phyloP scores from a whole-genome alignment of 2,113 vertebrate genomes.

The Furnarius figulus region DNA sequence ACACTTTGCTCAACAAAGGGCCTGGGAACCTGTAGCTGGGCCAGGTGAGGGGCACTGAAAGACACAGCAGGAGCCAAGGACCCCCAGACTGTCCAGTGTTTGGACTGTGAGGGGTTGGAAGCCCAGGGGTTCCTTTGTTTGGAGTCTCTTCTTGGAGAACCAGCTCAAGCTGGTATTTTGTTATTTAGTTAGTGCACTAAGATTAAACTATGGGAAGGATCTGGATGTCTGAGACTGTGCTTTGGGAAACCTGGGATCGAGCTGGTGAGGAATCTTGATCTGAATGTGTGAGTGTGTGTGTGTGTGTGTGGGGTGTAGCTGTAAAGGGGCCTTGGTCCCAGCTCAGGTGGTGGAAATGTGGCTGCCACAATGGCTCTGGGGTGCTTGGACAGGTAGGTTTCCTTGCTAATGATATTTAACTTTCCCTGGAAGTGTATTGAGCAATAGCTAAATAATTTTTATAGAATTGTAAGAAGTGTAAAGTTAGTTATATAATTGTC shows the following conservation, averaged over 20 bases:
- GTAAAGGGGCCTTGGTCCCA: not conserved
- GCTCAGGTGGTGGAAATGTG: not conserved
- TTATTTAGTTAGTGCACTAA: not conserved
- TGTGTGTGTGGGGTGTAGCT: not conserved
- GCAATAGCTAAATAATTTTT: not conserved
- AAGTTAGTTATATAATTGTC: not conserved
- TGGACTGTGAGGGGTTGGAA: not conserved
- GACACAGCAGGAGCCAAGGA: not conserved
- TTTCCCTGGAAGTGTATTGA: not conserved
- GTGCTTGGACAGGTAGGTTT: not conserved
- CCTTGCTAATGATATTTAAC: not conserved
- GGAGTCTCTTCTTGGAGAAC: not conserved
- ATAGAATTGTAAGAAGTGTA: not conserved
- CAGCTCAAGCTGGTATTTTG: not conserved
- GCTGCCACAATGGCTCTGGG: not conserved
- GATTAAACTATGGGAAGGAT: not conserved
- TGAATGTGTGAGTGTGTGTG: not conserved
- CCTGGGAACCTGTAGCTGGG: not conserved
- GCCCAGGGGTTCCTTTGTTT: not conserved
- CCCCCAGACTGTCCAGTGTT: not conserved
- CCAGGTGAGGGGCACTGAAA: not conserved
- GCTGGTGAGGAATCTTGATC: not conserved
- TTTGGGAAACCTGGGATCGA: not conserved
- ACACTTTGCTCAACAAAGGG: not conserved
- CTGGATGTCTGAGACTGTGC: not conserved